phyloP scores from a whole-genome alignment of 2,113 vertebrate species.

The Hucho hucho region DNA sequence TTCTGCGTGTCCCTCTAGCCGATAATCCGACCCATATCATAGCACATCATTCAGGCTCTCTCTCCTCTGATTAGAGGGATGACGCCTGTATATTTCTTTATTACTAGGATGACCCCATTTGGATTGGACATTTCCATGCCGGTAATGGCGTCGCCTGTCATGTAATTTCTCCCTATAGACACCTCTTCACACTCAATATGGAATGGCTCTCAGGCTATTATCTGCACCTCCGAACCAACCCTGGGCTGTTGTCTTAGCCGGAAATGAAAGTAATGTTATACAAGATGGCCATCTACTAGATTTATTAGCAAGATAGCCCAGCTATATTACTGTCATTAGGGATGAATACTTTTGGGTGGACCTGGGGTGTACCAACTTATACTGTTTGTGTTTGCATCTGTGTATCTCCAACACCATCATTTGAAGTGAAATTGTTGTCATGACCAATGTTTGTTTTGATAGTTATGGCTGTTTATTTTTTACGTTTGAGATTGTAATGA shows the following conservation, averaged over 20 bases:
- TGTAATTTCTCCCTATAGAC: not conserved
- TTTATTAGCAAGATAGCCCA: not conserved
- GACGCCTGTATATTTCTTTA: not conserved
- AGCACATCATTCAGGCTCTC: not conserved
- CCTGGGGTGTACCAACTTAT: not conserved
- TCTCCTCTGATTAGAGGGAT: not conserved
- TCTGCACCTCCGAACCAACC: not conserved
- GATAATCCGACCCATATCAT: not conserved
- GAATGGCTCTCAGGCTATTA: not conserved
- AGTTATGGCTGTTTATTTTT: not conserved
- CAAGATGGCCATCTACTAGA: not conserved
- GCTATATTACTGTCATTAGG: not conserved
- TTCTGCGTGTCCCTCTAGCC: not conserved
- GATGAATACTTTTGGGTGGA: not conserved
- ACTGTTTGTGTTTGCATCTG: not conserved
- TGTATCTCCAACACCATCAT: not conserved
- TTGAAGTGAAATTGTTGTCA: not conserved
- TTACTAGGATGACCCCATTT: not conserved
- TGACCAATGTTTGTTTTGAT: not conserved
- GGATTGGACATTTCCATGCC: not conserved
- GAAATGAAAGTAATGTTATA: not conserved
- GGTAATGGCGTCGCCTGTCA: constrained; percentile 1
- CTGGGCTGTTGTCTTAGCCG: not conserved
- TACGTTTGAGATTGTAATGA: not conserved
- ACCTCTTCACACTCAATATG: not conserved